phyloP scores from a whole-genome alignment of 2,888 invertebrate species.

The Electrophaes corylata region DNA sequence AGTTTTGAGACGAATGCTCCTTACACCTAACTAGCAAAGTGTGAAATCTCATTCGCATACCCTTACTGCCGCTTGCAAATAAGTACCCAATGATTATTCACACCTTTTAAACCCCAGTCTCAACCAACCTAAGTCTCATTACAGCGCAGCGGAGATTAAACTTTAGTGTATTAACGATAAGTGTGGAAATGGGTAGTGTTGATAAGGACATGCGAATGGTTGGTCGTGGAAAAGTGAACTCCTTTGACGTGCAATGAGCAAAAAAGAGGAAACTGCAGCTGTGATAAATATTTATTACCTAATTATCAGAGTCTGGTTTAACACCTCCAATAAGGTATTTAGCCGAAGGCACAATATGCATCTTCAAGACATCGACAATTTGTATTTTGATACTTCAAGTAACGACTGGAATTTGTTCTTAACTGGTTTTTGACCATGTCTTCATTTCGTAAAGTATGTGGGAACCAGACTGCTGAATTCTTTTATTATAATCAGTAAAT shows the following conservation, averaged over 20 bases:
- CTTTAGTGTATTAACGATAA: slow-evolving; percentile 26
- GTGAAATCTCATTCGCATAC: slow-evolving; percentile 61
- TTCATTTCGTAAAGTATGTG: no score
- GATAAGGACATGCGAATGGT: slow-evolving; percentile 34
- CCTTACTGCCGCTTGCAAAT: slow-evolving; percentile 59
- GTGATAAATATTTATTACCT: slow-evolving; percentile 81
- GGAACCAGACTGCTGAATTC: no score
- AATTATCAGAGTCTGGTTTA: slow-evolving; percentile 70
- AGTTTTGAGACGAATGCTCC: slow-evolving; percentile 38
- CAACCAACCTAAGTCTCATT: slow-evolving; percentile 31
- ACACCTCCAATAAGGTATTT: slow-evolving; percentile 62
- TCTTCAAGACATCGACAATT: slow-evolving; percentile 52
- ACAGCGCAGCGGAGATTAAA: slow-evolving; percentile 28
- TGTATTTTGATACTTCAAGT: slow-evolving; percentile 49
- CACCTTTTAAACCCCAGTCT: slow-evolving; percentile 40
- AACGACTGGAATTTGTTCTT: slow-evolving; percentile 40
- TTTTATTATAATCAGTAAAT: no score
- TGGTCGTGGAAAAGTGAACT: slow-evolving; percentile 42
- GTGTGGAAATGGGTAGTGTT: slow-evolving; percentile 28
- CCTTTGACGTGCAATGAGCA: slow-evolving; percentile 59
- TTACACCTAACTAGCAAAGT: slow-evolving; percentile 54
- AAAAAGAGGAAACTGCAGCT: slow-evolving; percentile 55
- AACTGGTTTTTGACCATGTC: background rate
- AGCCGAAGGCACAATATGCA: slow-evolving; percentile 55
- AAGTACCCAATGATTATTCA: slow-evolving; percentile 66